Conservation (phyloP, 1,140 invertebrate species). For the Heliothis subflexa region DNA sequence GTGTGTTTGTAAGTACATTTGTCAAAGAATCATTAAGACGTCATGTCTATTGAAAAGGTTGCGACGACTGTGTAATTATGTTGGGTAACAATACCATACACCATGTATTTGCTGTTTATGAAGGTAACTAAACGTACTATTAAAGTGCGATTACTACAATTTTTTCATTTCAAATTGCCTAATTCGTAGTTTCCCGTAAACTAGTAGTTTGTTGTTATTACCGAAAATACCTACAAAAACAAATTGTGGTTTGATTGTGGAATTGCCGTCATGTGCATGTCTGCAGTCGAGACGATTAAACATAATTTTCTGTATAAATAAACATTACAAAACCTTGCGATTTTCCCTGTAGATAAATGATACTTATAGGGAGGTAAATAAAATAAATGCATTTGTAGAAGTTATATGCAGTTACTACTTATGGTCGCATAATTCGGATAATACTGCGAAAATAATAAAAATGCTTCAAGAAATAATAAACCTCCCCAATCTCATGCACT, state of each 20-base stretch:
- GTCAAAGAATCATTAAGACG: conserved; percentile 25
- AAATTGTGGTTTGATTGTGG: neutral
- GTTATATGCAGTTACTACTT: too few species aligned
- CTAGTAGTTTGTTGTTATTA: conserved; percentile 1
- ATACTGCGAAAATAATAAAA: too few species aligned
- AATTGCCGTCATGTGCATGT: neutral
- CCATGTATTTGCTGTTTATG: neutral
- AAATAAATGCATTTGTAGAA: too few species aligned
- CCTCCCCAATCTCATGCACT: neutral
- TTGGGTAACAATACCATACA: conserved; percentile 36
- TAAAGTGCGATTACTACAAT: conserved; percentile 30
- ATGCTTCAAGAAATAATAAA: too few species aligned
- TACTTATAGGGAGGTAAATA: neutral
- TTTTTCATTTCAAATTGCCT: conserved; percentile 9
- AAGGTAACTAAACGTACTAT: conserved; percentile 35
- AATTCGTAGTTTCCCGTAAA: conserved; percentile 32
- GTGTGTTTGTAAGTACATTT: conserved; percentile 17
- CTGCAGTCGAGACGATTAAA: neutral
- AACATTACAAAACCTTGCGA: neutral
- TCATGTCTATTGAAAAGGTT: conserved; percentile 41
- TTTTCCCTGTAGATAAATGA: neutral
- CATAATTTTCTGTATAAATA: neutral
- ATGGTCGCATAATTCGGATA: too few species aligned
- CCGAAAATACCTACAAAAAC: conserved; percentile 9
- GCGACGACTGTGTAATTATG: conserved; percentile 24